phyloP scores from a whole-genome alignment of 2,888 invertebrate genomes.

The Dione vanillae region DNA sequence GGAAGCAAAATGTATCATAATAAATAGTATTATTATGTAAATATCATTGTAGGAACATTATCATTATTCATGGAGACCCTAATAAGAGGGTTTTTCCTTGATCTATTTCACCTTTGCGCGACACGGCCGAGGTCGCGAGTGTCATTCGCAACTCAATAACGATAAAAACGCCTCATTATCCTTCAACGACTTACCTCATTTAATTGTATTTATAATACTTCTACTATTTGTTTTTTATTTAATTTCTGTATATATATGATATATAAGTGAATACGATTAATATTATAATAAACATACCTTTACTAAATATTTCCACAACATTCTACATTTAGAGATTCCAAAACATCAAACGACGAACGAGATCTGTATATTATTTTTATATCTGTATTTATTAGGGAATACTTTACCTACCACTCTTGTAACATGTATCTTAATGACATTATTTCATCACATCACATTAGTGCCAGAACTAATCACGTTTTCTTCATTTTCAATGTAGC shows the following conservation, averaged over 20 bases:
- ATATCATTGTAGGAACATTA: background rate
- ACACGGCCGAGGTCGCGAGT: constrained; percentile 64
- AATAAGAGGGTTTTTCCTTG: constrained; percentile 49
- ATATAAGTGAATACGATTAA: too few species aligned
- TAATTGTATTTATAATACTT: constrained; percentile 15
- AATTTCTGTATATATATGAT: too few species aligned
- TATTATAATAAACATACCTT: background rate
- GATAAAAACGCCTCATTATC: constrained; percentile 41
- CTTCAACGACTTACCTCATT: constrained; percentile 29
- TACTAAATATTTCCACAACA: background rate
- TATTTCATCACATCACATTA: too few species aligned
- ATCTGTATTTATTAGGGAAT: too few species aligned
- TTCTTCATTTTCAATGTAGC: too few species aligned
- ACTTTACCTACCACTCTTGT: too few species aligned
- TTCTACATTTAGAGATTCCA: too few species aligned
- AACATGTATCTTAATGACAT: too few species aligned
- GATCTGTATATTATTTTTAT: too few species aligned
- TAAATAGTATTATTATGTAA: constrained; percentile 3
- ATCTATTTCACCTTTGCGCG: constrained; percentile 61
- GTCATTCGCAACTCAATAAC: constrained; percentile 56
- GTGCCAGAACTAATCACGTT: too few species aligned
- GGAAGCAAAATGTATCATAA: background rate
- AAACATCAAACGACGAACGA: too few species aligned
- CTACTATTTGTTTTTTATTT: background rate
- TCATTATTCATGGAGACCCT: constrained; percentile 34